Evolutionary conservation across 2,888 invertebrate species (phyloP).

Genomic region (Xanthia icteritia): DNA sequence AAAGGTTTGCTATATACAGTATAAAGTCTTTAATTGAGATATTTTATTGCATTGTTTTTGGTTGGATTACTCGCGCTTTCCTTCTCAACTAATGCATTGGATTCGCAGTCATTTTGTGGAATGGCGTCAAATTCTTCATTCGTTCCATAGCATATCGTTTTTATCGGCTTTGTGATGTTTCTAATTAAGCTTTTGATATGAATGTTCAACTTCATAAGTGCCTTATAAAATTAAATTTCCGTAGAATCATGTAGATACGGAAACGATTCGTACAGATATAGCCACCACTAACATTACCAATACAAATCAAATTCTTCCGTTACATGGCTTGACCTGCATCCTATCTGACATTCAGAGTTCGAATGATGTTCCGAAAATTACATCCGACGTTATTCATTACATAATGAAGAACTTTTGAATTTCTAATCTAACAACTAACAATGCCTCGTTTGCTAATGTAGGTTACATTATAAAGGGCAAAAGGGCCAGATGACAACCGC

Average conservation of each 20-base stretch:
- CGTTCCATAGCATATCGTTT: background rate
- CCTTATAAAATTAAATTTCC: background rate
- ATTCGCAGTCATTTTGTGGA: background rate
- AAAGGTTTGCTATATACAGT: slow-evolving; percentile 7
- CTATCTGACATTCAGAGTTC: slow-evolving; percentile 57
- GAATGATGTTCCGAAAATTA: slow-evolving; percentile 59
- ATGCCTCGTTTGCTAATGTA: slow-evolving; percentile 62
- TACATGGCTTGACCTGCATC: slow-evolving; percentile 55
- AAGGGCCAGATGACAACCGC: slow-evolving; percentile 61
- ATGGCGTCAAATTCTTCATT: slow-evolving; percentile 9
- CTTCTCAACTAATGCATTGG: background rate
- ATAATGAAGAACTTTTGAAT: slow-evolving; percentile 48
- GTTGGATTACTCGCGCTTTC: slow-evolving; percentile 12
- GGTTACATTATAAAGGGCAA: slow-evolving; percentile 64
- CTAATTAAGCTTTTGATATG: background rate
- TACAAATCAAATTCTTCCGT: slow-evolving; percentile 40
- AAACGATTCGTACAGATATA: slow-evolving; percentile 7
- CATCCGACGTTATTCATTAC: slow-evolving; percentile 40
- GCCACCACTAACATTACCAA: slow-evolving; percentile 26
- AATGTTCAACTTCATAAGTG: too few relatives aligned
- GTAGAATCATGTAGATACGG: background rate
- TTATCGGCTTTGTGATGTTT: background rate
- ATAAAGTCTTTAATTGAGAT: slow-evolving; percentile 1
- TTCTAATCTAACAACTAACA: slow-evolving; percentile 53
- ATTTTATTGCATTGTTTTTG: slow-evolving; percentile 19